Conservation (phyloP, 2,888 invertebrate genomes). For the Eugnorisma glareosa region DNA sequence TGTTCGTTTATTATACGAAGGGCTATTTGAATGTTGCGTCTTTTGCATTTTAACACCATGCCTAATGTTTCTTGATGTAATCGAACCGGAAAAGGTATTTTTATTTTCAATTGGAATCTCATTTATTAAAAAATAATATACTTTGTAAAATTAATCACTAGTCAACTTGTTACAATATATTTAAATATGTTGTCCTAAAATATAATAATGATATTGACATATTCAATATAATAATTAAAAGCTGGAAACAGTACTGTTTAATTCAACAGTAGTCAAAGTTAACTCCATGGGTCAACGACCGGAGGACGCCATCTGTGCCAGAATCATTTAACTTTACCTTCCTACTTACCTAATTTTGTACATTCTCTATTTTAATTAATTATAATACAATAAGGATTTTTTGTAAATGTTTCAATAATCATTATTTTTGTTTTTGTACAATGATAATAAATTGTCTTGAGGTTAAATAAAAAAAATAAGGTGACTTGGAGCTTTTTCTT, state of each 20-base stretch:
- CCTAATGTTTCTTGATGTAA: slow-evolving; percentile 24
- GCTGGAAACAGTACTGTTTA: slow-evolving; percentile 49
- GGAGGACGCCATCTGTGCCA: slow-evolving; percentile 75
- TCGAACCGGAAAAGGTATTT: not conserved
- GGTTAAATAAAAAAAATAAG: not conserved
- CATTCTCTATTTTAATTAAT: slow-evolving; percentile 24
- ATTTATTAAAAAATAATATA: not conserved
- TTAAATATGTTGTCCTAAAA: not conserved
- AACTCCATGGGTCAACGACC: slow-evolving; percentile 75
- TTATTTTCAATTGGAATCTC: not conserved
- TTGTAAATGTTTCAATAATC: not conserved
- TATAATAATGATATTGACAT: slow-evolving; percentile 16
- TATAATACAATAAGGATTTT: not conserved
- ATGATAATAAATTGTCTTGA: not conserved
- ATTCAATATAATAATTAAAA: slow-evolving; percentile 26
- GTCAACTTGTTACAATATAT: not conserved
- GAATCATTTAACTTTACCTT: slow-evolving; percentile 54
- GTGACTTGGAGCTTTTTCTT: not conserved
- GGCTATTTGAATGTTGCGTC: slow-evolving; percentile 55
- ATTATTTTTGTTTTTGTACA: not conserved
- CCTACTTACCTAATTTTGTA: slow-evolving; percentile 32
- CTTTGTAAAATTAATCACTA: not conserved
- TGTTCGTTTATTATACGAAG: slow-evolving; percentile 37
- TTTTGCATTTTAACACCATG: slow-evolving; percentile 34
- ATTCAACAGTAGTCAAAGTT: slow-evolving; percentile 54